A percentile compares a stretch with the other conserved stretches of the same genome.
These are phyloP conservation scores for Pyrrhura leucotis DNA, from an alignment of 2,797 vertebrate species.

Conservation along the genomic window DNA sequence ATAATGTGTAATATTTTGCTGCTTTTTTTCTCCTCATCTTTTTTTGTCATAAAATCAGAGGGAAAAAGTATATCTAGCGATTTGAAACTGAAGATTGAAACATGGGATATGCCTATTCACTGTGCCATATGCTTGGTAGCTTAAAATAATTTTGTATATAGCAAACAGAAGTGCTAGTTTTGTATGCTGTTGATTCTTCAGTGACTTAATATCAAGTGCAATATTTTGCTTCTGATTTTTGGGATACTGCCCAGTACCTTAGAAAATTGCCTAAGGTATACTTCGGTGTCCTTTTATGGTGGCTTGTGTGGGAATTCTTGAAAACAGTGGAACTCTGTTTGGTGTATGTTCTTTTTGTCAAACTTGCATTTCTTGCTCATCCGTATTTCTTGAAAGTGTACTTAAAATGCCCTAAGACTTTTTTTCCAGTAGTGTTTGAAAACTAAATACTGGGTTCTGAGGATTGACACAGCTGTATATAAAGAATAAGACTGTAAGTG, in stretches of 20 bases:
- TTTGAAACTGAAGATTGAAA: background rate
- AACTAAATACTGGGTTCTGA: background rate
- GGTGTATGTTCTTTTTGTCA: background rate
- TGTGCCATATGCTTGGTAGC: background rate
- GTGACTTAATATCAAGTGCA: background rate
- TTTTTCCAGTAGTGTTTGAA: background rate
- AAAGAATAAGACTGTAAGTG: background rate
- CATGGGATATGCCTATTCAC: background rate
- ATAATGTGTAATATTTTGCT: background rate
- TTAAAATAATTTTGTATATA: background rate
- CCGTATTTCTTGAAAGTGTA: background rate
- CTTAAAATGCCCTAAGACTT: background rate
- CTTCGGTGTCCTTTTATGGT: slow-evolving; percentile 36
- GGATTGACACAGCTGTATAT: background rate
- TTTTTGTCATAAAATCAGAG: background rate
- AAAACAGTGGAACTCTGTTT: background rate
- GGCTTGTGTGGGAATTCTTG: background rate
- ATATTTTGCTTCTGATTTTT: background rate
- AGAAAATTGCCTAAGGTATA: background rate
- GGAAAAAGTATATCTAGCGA: background rate
- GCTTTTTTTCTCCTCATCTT: background rate
- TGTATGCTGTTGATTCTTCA: background rate
- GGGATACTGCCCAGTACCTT: background rate
- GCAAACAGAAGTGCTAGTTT: background rate
- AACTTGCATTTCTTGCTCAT: background rate